Evolutionary conservation across 2,888 invertebrate genomes (phyloP).

Genomic region (Periphyllus acericola): DNA sequence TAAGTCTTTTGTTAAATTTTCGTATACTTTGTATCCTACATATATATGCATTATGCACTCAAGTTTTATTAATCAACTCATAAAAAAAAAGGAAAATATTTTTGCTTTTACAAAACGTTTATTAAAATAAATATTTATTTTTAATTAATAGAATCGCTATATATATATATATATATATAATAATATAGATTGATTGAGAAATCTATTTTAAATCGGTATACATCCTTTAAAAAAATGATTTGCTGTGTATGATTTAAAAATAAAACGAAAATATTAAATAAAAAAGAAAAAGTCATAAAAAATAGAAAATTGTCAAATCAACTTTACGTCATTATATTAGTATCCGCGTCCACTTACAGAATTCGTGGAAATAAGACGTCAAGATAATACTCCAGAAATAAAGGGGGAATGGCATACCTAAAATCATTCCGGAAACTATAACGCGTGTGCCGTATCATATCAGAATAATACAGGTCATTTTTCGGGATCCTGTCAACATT

Average conservation of each 20-base stretch:
- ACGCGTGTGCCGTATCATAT: not conserved
- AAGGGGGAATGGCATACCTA: not conserved
- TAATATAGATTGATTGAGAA: too few relatives aligned
- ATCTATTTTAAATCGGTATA: too few relatives aligned
- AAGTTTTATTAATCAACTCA: too few relatives aligned
- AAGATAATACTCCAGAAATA: constrained; percentile 12
- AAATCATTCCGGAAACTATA: constrained; percentile 10
- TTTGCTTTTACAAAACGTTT: too few relatives aligned
- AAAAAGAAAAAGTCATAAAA: not conserved
- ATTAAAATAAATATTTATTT: too few relatives aligned
- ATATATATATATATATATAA: too few relatives aligned
- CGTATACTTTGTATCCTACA: too few relatives aligned
- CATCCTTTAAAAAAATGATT: too few relatives aligned
- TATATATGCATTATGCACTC: too few relatives aligned
- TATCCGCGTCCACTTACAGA: not conserved
- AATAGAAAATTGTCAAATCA: not conserved
- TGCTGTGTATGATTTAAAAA: not conserved
- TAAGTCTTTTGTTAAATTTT: too few relatives aligned
- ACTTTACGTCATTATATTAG: not conserved
- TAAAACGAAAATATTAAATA: not conserved
- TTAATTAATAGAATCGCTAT: too few relatives aligned
- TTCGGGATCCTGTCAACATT: constrained; percentile 33
- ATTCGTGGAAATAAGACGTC: not conserved
- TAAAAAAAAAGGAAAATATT: too few relatives aligned
- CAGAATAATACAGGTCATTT: constrained; percentile 28